Evolutionary conservation across 2,113 vertebrate genomes (phyloP).

Genomic region (Martes martes): DNA sequence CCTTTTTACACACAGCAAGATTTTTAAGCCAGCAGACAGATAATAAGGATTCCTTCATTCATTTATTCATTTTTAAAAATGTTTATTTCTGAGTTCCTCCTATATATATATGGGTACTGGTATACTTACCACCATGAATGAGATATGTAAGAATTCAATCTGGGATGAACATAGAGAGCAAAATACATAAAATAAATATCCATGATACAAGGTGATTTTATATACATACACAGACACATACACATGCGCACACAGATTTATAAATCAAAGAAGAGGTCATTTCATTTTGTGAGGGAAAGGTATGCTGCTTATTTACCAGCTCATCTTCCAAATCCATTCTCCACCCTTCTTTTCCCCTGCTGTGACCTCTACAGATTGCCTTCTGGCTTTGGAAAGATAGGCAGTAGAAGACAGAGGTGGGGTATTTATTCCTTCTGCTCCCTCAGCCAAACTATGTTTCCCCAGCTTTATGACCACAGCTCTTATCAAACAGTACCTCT

Average conservation of each 20-base stretch:
- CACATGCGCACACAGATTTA: not conserved
- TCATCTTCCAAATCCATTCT: not conserved
- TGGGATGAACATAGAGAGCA: not conserved
- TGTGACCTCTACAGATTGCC: not conserved
- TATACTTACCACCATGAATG: not conserved
- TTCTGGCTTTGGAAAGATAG: not conserved
- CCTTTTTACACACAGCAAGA: not conserved
- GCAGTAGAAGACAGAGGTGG: not conserved
- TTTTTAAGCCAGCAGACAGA: not conserved
- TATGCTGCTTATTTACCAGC: not conserved
- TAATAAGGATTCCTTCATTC: not conserved
- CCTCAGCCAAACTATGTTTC: not conserved
- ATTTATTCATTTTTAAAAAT: not conserved
- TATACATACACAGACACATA: not conserved
- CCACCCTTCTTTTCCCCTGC: not conserved
- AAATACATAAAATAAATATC: not conserved
- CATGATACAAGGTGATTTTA: not conserved
- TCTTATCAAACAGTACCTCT: not conserved
- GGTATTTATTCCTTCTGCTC: not conserved
- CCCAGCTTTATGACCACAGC: not conserved
- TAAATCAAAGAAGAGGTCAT: not conserved
- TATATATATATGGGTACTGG: not conserved
- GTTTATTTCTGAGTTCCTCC: not conserved
- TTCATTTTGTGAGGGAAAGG: not conserved
- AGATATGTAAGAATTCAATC: conserved; percentile 25